These are phyloP conservation scores for Lasioglossum pauxillum DNA, from an alignment of 2,888 invertebrate genomes.

Conservation along the genomic window DNA sequence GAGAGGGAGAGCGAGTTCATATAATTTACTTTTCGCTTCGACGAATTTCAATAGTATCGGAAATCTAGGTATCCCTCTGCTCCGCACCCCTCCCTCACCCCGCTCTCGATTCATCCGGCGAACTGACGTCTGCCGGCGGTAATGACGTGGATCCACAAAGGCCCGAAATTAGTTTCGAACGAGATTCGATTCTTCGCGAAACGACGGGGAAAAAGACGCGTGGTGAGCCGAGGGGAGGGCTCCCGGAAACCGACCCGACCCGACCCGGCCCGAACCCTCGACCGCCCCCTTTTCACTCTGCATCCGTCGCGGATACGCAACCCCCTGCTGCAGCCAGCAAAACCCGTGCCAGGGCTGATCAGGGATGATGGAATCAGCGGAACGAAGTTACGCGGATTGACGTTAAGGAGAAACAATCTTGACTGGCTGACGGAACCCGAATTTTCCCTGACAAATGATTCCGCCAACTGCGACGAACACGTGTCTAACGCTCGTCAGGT, in stretches of 20 bases:
- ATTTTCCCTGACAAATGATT: conserved; percentile 11
- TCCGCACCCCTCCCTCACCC: not conserved
- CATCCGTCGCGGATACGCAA: conserved; percentile 24
- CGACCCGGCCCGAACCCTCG: not conserved
- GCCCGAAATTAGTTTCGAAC: conserved; percentile 82
- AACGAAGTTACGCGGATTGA: conserved; percentile 59
- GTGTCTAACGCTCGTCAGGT: not conserved
- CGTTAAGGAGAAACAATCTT: conserved; percentile 62
- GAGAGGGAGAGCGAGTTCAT: conserved; percentile 71
- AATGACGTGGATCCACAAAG: conserved; percentile 78
- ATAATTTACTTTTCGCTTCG: conserved; percentile 84
- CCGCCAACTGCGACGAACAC: not conserved
- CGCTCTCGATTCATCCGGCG: not conserved
- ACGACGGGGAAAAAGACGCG: conserved; percentile 61
- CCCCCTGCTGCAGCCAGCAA: conserved; percentile 30
- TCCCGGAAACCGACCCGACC: conserved; percentile 33
- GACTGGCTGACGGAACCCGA: conserved; percentile 27
- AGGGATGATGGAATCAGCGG: conserved; percentile 48
- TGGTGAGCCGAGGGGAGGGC: conserved; percentile 28
- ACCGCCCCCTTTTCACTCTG: not conserved
- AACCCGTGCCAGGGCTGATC: conserved; percentile 45
- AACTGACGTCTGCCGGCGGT: conserved; percentile 68
- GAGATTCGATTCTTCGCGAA: conserved; percentile 78
- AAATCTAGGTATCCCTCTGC: conserved; percentile 75
- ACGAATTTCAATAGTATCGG: conserved; percentile 83